phyloP scores from a whole-genome alignment of 2,113 vertebrate species.

The Dipodomys ordii region DNA sequence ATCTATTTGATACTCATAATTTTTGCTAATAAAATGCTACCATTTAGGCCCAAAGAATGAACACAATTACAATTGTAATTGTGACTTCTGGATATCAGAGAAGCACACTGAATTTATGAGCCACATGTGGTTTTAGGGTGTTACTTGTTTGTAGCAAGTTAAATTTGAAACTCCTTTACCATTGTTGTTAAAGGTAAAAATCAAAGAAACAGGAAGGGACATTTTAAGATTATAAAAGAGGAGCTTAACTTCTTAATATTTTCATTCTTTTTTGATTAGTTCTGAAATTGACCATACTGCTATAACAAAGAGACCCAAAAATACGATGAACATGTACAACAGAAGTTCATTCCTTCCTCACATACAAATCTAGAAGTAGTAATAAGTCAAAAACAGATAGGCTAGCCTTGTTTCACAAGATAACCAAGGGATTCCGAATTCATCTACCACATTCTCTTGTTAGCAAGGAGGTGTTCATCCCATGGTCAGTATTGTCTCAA shows the following conservation, averaged over 20 bases:
- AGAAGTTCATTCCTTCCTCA: background rate
- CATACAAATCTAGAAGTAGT: background rate
- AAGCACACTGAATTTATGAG: background rate
- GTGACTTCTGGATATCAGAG: slow-evolving; percentile 61
- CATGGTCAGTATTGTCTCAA: background rate
- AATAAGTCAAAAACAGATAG: background rate
- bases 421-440: background rate
- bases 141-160: background rate
- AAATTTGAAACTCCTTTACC: slow-evolving; percentile 5
- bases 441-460: background rate
- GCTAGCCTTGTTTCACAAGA: background rate
- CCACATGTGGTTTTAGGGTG: background rate
- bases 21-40: slow-evolving; percentile 77
- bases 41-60: slow-evolving; percentile 57
- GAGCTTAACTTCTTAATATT: slow-evolving; percentile 9
- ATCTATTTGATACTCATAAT: slow-evolving; percentile 35
- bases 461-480: background rate
- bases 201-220: background rate
- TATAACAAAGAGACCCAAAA: background rate
- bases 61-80: slow-evolving; percentile 30
- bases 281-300: background rate
- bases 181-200: slow-evolving; percentile 26
- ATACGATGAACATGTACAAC: background rate
- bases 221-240: slow-evolving; percentile 1
- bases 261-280: background rate